A percentile compares a stretch with the other conserved stretches of the same genome.
Evolutionary conservation across 2,113 vertebrate species (phyloP).

Genomic region (Carassius gibelio): DNA sequence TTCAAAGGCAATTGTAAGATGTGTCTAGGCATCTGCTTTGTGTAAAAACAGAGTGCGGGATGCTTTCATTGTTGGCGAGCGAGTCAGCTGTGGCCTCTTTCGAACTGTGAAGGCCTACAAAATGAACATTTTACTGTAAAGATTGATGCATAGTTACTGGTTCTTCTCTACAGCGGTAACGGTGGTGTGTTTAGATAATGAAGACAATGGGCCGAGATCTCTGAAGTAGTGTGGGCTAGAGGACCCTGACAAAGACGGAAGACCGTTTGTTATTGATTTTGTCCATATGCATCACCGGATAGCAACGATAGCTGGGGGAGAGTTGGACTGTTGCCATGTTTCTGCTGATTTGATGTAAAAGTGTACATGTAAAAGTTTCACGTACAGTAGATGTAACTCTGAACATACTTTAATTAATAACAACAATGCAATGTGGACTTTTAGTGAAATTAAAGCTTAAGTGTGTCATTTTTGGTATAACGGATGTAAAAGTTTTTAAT

Average conservation of each 20-base stretch:
- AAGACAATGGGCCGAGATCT: not conserved
- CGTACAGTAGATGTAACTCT: not conserved
- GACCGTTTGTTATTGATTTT: slow-evolving; percentile 9
- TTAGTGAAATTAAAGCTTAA: slow-evolving; percentile 8
- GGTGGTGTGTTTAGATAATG: slow-evolving; percentile 18
- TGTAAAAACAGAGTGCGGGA: slow-evolving; percentile 26
- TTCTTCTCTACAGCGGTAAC: not conserved
- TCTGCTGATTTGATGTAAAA: slow-evolving; percentile 33
- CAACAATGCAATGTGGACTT: not conserved
- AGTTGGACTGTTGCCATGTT: slow-evolving; percentile 24
- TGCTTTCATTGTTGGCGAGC: slow-evolving; percentile 15
- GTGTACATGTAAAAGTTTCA: slow-evolving; percentile 2
- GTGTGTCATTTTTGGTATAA: not conserved
- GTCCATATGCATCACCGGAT: not conserved
- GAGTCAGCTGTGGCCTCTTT: slow-evolving; percentile 35
- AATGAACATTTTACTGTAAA: not conserved
- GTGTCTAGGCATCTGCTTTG: slow-evolving; percentile 28
- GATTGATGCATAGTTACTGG: slow-evolving; percentile 1
- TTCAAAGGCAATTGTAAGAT: slow-evolving; percentile 19
- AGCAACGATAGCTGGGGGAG: slow-evolving; percentile 10
- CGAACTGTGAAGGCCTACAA: not conserved
- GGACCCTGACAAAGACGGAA: not conserved
- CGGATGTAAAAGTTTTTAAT: too few relatives aligned
- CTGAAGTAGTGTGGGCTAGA: not conserved
- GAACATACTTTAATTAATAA: not conserved